Percentiles rank a stretch among this genome's conserved stretches.
Conservation (phyloP, 2,797 vertebrate genomes). For the Eulemur albifrons region DNA sequence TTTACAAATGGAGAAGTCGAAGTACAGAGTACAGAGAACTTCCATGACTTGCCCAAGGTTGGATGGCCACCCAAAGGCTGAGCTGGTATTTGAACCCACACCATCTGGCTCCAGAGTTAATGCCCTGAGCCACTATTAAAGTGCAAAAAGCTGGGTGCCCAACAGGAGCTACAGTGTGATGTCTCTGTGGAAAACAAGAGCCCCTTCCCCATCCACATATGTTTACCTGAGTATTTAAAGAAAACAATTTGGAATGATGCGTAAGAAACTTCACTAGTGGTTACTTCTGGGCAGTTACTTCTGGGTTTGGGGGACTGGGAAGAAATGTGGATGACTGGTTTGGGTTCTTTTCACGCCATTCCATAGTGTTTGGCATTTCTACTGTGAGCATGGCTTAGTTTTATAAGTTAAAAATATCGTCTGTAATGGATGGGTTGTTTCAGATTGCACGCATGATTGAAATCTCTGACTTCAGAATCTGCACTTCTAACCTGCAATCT, state of each 20-base stretch:
- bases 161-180: fast-evolving
- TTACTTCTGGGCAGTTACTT: background rate
- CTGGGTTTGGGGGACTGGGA: background rate
- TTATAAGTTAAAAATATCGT: background rate
- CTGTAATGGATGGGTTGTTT: background rate
- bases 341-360: background rate
- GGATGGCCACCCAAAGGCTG: background rate
- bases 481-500: background rate
- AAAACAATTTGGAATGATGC: background rate
- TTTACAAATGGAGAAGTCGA: background rate
- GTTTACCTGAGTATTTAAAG: background rate
- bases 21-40: background rate
- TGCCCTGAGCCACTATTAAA: background rate
- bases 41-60: background rate
- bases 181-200: background rate
- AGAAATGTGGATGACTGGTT: background rate
- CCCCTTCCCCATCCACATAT: fast-evolving
- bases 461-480: background rate
- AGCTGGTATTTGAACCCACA: background rate
- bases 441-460: fast-evolving
- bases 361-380: background rate
- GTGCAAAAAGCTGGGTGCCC: background rate
- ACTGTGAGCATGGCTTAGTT: background rate
- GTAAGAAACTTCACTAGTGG: background rate
- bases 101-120: background rate